These are phyloP conservation scores for Urocolius indicus DNA, from an alignment of 2,113 vertebrate species.

Conservation along the genomic window DNA sequence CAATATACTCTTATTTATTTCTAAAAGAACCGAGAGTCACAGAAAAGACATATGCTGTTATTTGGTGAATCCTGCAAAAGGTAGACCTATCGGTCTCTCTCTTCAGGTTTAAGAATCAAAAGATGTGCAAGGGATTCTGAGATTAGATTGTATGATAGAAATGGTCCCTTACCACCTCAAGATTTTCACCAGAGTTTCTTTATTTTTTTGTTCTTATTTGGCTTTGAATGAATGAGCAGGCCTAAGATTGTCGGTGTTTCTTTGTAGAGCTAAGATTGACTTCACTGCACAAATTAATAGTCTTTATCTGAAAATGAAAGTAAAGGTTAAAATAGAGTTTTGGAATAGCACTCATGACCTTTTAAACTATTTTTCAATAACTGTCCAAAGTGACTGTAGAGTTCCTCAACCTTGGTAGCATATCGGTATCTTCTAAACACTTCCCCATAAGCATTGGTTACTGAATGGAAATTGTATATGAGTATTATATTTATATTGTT, in stretches of 20 bases:
- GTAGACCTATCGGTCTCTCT: background rate
- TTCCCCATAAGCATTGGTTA: background rate
- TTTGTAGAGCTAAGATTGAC: background rate
- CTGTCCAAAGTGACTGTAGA: background rate
- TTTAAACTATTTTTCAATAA: background rate
- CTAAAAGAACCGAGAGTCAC: background rate
- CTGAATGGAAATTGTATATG: background rate
- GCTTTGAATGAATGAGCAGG: background rate
- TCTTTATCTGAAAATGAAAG: background rate
- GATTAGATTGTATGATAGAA: background rate
- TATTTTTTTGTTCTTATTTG: background rate
- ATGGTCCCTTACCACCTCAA: background rate
- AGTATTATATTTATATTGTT: background rate
- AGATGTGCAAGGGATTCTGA: background rate
- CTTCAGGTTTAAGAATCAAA: background rate
- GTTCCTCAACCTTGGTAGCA: background rate
- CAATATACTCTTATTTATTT: background rate
- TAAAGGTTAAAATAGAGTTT: background rate
- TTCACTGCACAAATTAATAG: background rate
- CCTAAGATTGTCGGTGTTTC: background rate
- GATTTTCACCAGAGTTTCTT: background rate
- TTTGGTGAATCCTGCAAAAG: background rate
- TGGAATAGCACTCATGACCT: background rate
- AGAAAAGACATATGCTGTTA: background rate
- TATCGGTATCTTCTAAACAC: background rate